Conservation (phyloP, 2,113 vertebrate genomes). For the Scopus umbretta region DNA sequence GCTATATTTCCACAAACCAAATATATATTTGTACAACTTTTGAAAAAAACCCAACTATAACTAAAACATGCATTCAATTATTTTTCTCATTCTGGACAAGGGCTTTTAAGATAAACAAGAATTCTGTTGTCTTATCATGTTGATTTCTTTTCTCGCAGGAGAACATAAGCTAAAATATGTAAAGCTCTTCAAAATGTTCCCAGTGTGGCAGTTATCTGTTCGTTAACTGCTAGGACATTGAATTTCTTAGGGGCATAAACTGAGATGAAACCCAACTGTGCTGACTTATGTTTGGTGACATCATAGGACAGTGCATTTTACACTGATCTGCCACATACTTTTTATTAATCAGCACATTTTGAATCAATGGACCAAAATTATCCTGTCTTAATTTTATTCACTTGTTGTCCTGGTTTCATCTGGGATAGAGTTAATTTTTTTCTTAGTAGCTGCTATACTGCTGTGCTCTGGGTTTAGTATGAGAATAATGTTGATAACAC, state of each 20-base stretch:
- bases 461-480: no score
- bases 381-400: neutral
- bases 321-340: neutral
- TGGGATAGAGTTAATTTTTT: no score
- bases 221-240: neutral
- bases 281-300: neutral
- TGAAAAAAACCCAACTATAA: neutral
- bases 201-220: neutral
- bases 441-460: no score
- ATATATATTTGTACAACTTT: neutral
- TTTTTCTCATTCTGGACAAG: neutral
- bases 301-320: neutral
- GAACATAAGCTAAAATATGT: neutral
- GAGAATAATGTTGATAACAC: no score
- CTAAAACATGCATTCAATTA: neutral
- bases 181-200: neutral
- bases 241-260: neutral
- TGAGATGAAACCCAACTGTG: neutral
- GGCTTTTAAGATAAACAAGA: neutral
- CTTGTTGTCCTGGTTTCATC: no score
- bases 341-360: neutral
- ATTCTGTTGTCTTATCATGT: neutral
- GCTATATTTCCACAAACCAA: neutral
- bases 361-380: neutral
- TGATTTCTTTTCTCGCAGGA: neutral